A percentile compares a stretch with the other conserved stretches of the same genome.
Conservation (phyloP, 2,797 vertebrate genomes). For the Myotis planiceps region DNA sequence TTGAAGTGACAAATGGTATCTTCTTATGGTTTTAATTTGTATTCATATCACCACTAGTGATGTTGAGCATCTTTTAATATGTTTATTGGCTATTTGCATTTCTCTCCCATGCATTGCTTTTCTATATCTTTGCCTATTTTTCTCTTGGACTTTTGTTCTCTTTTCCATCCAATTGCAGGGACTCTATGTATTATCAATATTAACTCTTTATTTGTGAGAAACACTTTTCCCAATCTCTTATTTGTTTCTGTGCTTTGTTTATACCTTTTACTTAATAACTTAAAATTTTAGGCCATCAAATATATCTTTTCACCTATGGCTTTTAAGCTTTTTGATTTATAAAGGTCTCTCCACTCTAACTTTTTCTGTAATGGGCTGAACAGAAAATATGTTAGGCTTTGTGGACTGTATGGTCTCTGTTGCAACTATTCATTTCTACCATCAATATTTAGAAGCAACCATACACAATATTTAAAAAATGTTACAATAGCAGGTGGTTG, state of each 20-base stretch:
- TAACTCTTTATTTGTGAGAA: not conserved
- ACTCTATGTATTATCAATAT: not conserved
- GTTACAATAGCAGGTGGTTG: not conserved
- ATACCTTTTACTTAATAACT: not conserved
- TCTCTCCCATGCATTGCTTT: not conserved
- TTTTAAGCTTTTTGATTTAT: conserved; percentile 4
- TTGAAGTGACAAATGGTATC: not conserved
- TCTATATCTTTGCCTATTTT: not conserved
- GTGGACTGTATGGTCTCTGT: not conserved
- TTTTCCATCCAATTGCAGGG: not conserved
- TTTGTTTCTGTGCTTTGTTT: not conserved
- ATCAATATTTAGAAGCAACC: not conserved
- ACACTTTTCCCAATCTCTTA: not conserved
- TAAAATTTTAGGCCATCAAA: not conserved
- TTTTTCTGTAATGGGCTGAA: not conserved
- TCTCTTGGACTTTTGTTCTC: not conserved
- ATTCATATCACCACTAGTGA: not conserved
- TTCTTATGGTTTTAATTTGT: not conserved
- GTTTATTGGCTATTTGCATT: not conserved
- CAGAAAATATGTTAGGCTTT: not conserved
- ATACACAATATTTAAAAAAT: not conserved
- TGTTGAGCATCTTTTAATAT: conserved; percentile 24
- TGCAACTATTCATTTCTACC: not conserved
- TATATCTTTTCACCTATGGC: not conserved
- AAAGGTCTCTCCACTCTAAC: not conserved